Percentiles rank a stretch among this genome's conserved stretches.
These are phyloP conservation scores for Rhodinocichla rosea DNA, from an alignment of 2,113 vertebrate genomes.

Conservation along the genomic window DNA sequence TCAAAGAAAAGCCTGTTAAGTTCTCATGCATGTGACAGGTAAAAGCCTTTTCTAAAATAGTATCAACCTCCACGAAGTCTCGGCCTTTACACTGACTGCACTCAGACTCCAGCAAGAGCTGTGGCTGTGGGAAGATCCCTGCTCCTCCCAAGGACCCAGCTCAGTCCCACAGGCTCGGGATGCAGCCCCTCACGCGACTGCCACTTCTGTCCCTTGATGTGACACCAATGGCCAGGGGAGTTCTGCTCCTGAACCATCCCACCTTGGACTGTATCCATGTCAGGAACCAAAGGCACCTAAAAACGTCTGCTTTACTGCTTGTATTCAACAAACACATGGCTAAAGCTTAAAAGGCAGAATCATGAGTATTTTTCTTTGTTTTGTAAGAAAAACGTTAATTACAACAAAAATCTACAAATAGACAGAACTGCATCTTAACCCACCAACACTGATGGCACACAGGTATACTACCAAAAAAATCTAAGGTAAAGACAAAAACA, in stretches of 20 bases:
- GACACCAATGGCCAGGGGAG: neutral
- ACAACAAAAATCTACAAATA: neutral
- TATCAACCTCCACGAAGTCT: neutral
- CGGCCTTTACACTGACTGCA: neutral
- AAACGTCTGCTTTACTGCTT: neutral
- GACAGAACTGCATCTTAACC: neutral
- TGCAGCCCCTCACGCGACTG: rapidly evolving
- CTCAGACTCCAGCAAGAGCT: neutral
- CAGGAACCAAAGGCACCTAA: neutral
- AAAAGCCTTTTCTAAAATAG: slow-evolving; percentile 26
- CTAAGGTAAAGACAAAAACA: neutral
- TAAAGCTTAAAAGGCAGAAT: neutral
- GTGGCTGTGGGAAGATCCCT: neutral
- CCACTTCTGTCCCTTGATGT: neutral
- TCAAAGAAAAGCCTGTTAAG: slow-evolving; percentile 8
- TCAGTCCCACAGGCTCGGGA: neutral
- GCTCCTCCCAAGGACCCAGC: neutral
- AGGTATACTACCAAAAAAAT: neutral
- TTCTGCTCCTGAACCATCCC: neutral
- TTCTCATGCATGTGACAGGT: neutral
- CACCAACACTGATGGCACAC: neutral
- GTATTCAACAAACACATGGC: neutral
- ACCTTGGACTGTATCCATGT: rapidly evolving
- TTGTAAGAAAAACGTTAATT: neutral
- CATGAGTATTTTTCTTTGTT: neutral